Evolutionary conservation across 2,113 vertebrate genomes (phyloP).

Genomic region (Henicopernis longicauda): DNA sequence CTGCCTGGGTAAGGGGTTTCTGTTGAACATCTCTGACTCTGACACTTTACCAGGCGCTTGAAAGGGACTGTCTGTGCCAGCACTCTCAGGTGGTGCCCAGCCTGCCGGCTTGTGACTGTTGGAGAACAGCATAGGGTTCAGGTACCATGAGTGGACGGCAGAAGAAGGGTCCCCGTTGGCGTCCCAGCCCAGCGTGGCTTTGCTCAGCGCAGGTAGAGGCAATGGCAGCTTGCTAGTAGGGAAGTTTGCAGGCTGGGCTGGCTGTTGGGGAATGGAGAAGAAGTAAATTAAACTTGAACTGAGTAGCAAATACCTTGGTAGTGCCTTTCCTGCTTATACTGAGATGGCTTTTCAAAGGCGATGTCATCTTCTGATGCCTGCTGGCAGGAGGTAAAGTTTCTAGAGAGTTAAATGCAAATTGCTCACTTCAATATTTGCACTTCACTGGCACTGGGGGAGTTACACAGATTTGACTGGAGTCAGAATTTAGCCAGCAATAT

Average conservation of each 20-base stretch:
- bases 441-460: neutral
- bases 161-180: neutral
- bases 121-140: neutral
- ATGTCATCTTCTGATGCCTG: neutral
- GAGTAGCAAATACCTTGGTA: neutral
- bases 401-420: neutral
- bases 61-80: no score
- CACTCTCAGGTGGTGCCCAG: neutral
- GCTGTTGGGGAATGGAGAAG: neutral
- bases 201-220: neutral
- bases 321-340: neutral
- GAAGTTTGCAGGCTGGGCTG: neutral
- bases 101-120: accelerated
- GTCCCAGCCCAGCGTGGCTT: neutral
- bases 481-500: neutral
- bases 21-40: neutral
- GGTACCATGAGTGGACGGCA: neutral
- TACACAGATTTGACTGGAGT: neutral
- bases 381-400: neutral
- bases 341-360: neutral
- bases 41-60: neutral
- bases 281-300: neutral
- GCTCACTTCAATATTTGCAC: neutral
- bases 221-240: neutral
- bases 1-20: neutral